A percentile compares a stretch with the other conserved stretches of the same genome.
These are phyloP conservation scores for Galerucella nymphaeae DNA, from an alignment of 2,888 invertebrate species.

Conservation along the genomic window DNA sequence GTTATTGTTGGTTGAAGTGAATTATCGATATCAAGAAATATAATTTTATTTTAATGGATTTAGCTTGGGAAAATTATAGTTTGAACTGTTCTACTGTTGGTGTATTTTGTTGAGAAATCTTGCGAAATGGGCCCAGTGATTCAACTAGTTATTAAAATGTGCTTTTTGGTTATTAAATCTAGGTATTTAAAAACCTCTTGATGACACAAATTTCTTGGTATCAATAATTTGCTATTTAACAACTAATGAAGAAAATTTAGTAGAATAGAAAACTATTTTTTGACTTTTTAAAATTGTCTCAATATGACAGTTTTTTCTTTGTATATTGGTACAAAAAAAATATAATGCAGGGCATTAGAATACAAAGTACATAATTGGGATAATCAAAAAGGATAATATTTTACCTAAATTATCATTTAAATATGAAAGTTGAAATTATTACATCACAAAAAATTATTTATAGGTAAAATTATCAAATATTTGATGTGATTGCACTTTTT, in stretches of 20 bases:
- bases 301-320: slow-evolving; percentile 15
- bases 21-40: slow-evolving; percentile 22
- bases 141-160: no score
- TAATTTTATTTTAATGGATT: no score
- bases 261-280: slow-evolving; percentile 43
- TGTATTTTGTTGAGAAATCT: no score
- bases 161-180: no score
- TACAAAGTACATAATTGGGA: slow-evolving; percentile 15
- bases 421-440: no score
- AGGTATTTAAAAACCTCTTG: no score
- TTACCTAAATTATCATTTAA: slow-evolving; percentile 2
- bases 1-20: slow-evolving; percentile 8
- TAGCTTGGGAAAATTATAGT: no score
- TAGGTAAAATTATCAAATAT: slow-evolving; percentile 1
- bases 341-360: slow-evolving; percentile 45
- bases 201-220: slow-evolving; percentile 26
- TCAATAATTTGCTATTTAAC: slow-evolving; percentile 38
- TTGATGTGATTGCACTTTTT: slow-evolving; percentile 20
- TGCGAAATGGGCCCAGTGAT: no score
- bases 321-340: slow-evolving; percentile 40
- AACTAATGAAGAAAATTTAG: slow-evolving; percentile 40
- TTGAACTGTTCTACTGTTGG: no score
- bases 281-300: slow-evolving; percentile 35
- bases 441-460: not conserved
- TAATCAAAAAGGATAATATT: slow-evolving; percentile 22